Conservation (phyloP, 2,797 vertebrate genomes). For the Macroramphosus scolopax region DNA sequence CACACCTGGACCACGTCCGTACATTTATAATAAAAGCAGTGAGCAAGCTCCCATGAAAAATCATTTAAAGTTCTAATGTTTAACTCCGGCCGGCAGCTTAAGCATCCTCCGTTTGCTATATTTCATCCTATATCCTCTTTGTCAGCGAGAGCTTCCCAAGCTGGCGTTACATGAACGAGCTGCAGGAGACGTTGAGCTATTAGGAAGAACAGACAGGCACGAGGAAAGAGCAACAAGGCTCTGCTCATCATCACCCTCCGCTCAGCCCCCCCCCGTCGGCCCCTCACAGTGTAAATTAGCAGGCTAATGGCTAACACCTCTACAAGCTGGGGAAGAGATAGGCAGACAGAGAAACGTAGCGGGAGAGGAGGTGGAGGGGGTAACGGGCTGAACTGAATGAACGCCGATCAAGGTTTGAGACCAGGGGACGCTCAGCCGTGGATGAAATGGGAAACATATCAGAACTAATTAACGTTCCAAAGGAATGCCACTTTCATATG, state of each 20-base stretch:
- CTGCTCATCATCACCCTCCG: slow-evolving; percentile 23
- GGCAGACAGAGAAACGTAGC: not conserved
- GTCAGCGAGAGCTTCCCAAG: slow-evolving; percentile 35
- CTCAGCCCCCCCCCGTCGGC: slow-evolving; percentile 19
- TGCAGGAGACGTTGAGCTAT: slow-evolving; percentile 36
- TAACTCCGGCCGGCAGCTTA: slow-evolving; percentile 56
- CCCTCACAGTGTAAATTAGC: slow-evolving; percentile 57
- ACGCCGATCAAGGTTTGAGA: slow-evolving; percentile 51
- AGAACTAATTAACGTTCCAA: slow-evolving; percentile 61
- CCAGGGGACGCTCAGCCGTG: slow-evolving; percentile 46
- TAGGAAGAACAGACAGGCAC: slow-evolving; percentile 32
- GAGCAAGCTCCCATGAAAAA: slow-evolving; percentile 39
- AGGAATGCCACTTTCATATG: slow-evolving; percentile 21
- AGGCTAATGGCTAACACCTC: slow-evolving; percentile 60
- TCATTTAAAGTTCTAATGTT: slow-evolving; percentile 56
- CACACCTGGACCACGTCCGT: too few species aligned
- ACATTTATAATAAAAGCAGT: too few species aligned
- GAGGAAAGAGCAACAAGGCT: too few species aligned
- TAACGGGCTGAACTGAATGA: slow-evolving; percentile 63
- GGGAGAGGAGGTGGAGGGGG: not conserved
- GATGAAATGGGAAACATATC: slow-evolving; percentile 71
- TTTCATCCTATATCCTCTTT: slow-evolving; percentile 60
- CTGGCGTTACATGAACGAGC: slow-evolving; percentile 38
- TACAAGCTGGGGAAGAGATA: slow-evolving; percentile 44
- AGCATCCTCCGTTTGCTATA: slow-evolving; percentile 62